phyloP scores from a whole-genome alignment of 2,113 vertebrate genomes.

The Sitta europaea region DNA sequence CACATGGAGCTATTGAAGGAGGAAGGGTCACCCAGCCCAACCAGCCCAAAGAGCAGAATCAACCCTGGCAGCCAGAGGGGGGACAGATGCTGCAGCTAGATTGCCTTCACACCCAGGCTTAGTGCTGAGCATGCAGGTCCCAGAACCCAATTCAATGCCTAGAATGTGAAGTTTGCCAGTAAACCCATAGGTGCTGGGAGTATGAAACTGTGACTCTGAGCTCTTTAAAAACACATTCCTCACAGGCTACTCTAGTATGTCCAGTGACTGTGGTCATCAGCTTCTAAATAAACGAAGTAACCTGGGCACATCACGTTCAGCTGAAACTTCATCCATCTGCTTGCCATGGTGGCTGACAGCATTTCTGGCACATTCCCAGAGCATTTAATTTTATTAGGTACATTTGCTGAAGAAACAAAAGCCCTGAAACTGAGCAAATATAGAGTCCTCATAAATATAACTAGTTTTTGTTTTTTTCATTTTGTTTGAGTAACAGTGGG shows the following conservation, averaged over 20 bases:
- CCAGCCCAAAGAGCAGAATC: neutral
- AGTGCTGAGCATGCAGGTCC: accelerated
- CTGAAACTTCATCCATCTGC: constrained; percentile 16
- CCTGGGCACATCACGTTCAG: neutral
- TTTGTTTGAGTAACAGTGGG: constrained; percentile 9
- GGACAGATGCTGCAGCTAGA: neutral
- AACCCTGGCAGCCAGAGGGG: neutral
- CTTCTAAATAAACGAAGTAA: neutral
- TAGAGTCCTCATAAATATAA: neutral
- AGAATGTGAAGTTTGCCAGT: neutral
- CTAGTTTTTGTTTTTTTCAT: neutral
- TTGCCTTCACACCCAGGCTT: neutral
- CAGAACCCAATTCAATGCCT: neutral
- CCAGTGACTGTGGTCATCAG: neutral
- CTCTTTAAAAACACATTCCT: neutral
- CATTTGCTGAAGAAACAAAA: neutral
- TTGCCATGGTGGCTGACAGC: neutral
- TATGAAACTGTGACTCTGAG: neutral
- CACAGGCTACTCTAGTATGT: neutral
- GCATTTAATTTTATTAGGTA: neutral
- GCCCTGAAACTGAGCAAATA: neutral
- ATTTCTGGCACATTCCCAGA: neutral
- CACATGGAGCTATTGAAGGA: neutral
- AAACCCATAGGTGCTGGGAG: neutral
- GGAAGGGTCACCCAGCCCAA: neutral